phyloP scores from a whole-genome alignment of 2,113 vertebrate species.

The Pachycephala philippinensis region DNA sequence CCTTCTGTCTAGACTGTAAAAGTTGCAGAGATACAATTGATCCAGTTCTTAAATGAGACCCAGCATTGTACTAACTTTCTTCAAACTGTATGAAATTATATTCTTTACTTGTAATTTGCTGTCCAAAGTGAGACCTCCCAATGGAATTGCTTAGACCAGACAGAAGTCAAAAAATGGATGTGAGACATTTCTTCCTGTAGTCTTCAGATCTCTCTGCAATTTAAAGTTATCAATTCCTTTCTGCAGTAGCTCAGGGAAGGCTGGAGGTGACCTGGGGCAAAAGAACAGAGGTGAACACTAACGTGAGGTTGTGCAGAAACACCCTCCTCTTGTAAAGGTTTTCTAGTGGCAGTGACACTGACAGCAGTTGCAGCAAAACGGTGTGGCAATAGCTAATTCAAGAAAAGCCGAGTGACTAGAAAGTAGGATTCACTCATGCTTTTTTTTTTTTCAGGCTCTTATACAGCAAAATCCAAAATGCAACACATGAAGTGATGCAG shows the following conservation, averaged over 20 bases:
- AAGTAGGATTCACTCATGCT: neutral
- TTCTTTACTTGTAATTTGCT: neutral
- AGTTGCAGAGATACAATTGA: neutral
- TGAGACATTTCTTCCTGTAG: neutral
- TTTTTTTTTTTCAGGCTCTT: neutral
- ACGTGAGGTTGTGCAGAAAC: neutral
- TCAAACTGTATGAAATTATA: neutral
- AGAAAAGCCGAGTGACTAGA: neutral
- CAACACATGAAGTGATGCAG: fast-evolving
- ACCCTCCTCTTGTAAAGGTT: neutral
- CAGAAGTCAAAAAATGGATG: neutral
- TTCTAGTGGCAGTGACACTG: neutral
- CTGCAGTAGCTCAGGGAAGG: neutral
- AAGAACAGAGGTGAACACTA: fast-evolving
- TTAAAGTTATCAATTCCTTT: neutral
- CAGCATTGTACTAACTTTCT: neutral
- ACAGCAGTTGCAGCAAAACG: neutral
- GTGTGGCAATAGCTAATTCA: neutral
- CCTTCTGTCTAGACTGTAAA: neutral
- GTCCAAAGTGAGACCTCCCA: neutral
- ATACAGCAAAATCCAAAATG: neutral
- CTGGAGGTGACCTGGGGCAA: neutral
- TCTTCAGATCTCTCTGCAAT: neutral
- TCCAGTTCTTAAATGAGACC: neutral
- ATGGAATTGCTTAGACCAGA: neutral